Evolutionary conservation across 1,140 invertebrate genomes (phyloP).

Genomic region (Drosophila suzukii): DNA sequence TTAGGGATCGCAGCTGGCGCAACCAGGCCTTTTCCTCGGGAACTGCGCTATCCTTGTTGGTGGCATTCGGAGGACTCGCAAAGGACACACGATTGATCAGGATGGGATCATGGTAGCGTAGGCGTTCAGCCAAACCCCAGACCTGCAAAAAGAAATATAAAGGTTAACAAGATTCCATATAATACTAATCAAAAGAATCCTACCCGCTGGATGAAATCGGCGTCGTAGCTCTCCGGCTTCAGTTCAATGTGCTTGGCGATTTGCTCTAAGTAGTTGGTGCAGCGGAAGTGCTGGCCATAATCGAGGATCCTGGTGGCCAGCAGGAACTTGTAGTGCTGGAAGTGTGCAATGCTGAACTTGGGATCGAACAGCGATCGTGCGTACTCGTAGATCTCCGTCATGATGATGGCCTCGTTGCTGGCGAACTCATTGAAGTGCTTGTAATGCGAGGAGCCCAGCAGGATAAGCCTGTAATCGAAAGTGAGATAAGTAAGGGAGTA

Average conservation of each 20-base stretch:
- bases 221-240: constrained; percentile 86
- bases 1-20: constrained; percentile 84
- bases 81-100: constrained; percentile 76
- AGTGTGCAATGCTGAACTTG: constrained; percentile 89
- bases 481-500: rapidly evolving
- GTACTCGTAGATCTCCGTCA: constrained; percentile 98
- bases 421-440: constrained; percentile 89
- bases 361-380: constrained; percentile 92
- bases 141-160: constrained; percentile 42
- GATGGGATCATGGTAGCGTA: constrained; percentile 92
- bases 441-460: constrained; percentile 90
- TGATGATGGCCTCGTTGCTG: constrained; percentile 93
- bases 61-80: constrained; percentile 66
- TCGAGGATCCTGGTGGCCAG: constrained; percentile 91
- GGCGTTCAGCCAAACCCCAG: constrained; percentile 83
- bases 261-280: constrained; percentile 91
- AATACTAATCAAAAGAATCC: background rate
- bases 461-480: constrained; percentile 87
- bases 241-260: constrained; percentile 89
- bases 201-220: constrained; percentile 88
- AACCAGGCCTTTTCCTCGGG: constrained; percentile 86
- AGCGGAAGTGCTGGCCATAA: constrained; percentile 91
- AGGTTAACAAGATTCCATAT: background rate
- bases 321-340: constrained; percentile 91
- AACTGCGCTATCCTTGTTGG: constrained; percentile 41